phyloP scores from a whole-genome alignment of 2,888 invertebrate species.

The Euplexia lucipara region DNA sequence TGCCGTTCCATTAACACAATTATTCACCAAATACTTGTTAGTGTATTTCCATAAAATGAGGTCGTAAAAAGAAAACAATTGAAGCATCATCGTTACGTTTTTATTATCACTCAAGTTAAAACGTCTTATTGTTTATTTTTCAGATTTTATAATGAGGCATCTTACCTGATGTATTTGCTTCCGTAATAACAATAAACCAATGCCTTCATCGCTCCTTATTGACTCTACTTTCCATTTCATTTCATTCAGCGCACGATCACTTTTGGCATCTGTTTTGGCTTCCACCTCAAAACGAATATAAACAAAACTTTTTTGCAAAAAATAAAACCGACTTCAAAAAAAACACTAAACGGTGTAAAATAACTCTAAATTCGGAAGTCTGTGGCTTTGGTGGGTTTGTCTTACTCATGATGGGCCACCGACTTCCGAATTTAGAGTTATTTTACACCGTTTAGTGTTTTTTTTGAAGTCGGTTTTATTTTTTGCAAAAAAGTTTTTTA shows the following conservation, averaged over 20 bases:
- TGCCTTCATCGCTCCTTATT: constrained; percentile 16
- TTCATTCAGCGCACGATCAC: constrained; percentile 48
- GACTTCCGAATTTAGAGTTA: too few species aligned
- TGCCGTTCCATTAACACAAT: constrained; percentile 1
- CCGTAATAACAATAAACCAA: neutral
- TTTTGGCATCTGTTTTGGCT: constrained; percentile 59
- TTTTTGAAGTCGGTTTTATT: too few species aligned
- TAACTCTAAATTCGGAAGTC: too few species aligned
- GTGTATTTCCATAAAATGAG: constrained; percentile 37
- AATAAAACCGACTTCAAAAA: too few species aligned
- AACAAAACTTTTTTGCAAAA: too few species aligned
- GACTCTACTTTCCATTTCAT: constrained; percentile 60
- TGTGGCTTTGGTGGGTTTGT: too few species aligned
- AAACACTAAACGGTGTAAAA: too few species aligned
- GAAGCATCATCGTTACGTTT: constrained; percentile 29
- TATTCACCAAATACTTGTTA: constrained; percentile 9
- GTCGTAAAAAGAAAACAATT: constrained; percentile 50
- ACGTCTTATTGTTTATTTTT: constrained; percentile 28
- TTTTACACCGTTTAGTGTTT: too few species aligned
- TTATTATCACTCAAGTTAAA: constrained; percentile 30
- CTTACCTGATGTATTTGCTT: constrained; percentile 25
- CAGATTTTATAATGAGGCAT: constrained; percentile 19
- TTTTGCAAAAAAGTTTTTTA: too few species aligned
- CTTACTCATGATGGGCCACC: too few species aligned
- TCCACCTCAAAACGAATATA: constrained; percentile 57